These are phyloP conservation scores for Triplophysa tibetana DNA, from an alignment of 2,113 vertebrate genomes.

Conservation along the genomic window DNA sequence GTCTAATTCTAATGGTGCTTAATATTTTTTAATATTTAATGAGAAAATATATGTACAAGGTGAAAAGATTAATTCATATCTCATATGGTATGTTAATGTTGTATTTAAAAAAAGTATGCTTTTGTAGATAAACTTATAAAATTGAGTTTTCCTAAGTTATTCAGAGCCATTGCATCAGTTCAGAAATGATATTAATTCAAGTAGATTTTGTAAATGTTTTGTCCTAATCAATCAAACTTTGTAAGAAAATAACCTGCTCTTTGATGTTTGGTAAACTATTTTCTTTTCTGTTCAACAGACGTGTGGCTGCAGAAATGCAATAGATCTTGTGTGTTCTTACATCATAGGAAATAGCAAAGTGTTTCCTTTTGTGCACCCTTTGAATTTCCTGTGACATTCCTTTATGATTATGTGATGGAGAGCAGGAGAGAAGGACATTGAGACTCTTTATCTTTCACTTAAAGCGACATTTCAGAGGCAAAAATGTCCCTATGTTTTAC, in stretches of 20 bases:
- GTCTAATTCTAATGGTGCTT: too few relatives aligned
- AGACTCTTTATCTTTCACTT: not conserved
- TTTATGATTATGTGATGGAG: conserved; percentile 5
- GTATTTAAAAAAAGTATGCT: too few relatives aligned
- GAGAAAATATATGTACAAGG: too few relatives aligned
- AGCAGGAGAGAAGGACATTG: not conserved
- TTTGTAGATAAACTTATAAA: not conserved
- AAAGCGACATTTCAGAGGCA: too few relatives aligned
- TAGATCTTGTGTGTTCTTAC: not conserved
- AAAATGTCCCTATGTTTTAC: too few relatives aligned
- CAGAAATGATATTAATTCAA: not conserved
- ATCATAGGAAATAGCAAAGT: conserved; percentile 18
- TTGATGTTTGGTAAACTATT: not conserved
- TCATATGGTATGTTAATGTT: too few relatives aligned
- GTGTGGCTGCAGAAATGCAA: not conserved
- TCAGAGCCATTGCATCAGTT: not conserved
- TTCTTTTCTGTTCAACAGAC: not conserved
- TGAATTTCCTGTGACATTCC: conserved; percentile 34
- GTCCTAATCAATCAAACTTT: not conserved
- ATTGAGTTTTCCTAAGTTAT: not conserved
- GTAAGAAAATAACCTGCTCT: not conserved
- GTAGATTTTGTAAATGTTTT: not conserved
- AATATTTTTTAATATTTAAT: too few relatives aligned
- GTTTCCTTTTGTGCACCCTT: conserved; percentile 1
- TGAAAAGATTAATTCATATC: too few relatives aligned